These are phyloP conservation scores for Peucedramus taeniatus DNA, from an alignment of 2,113 vertebrate species.

Conservation along the genomic window DNA sequence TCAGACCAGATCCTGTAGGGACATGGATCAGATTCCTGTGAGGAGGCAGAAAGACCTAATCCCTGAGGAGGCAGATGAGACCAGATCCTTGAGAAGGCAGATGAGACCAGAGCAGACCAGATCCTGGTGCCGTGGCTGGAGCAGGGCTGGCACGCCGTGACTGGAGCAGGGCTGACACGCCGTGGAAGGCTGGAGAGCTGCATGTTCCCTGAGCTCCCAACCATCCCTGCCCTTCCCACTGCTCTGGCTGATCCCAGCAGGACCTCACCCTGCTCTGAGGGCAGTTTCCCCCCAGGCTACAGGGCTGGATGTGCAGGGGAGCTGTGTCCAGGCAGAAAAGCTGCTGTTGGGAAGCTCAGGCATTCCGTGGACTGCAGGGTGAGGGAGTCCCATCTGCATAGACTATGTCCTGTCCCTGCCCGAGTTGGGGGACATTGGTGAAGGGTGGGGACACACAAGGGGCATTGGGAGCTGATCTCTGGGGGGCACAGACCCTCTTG, in stretches of 20 bases:
- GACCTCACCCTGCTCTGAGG: neutral
- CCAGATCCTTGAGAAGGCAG: neutral
- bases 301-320: too few species aligned
- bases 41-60: neutral
- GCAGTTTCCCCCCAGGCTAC: neutral
- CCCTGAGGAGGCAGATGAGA: neutral
- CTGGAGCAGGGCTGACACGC: constrained; percentile 53
- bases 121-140: neutral
- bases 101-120: neutral
- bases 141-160: neutral
- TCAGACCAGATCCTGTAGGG: neutral
- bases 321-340: neutral
- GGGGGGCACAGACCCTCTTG: neutral
- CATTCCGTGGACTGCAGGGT: rapidly evolving
- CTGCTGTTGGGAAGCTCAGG: neutral
- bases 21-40: neutral
- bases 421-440: rapidly evolving
- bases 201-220: neutral
- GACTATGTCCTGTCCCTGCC: neutral
- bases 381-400: neutral
- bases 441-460: neutral
- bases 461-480: rapidly evolving
- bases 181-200: constrained; percentile 14
- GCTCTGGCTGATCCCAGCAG: neutral
- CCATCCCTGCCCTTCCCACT: neutral